Evolutionary conservation across 2,113 vertebrate genomes (phyloP).

Genomic region (Tonatia bakeri): DNA sequence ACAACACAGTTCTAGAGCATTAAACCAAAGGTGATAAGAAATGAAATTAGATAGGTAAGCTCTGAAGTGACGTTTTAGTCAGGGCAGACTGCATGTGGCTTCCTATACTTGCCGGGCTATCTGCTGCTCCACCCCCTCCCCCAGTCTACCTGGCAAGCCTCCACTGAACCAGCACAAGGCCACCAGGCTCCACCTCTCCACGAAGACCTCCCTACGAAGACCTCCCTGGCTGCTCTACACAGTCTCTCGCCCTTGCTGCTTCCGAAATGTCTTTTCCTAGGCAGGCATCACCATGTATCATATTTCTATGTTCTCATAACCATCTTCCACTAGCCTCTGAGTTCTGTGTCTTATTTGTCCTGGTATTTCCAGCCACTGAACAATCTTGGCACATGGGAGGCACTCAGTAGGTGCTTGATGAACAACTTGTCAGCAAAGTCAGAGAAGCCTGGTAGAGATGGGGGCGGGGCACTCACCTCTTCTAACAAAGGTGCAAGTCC

Average conservation of each 20-base stretch:
- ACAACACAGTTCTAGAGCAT: neutral
- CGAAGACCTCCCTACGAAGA: neutral
- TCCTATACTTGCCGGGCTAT: no score
- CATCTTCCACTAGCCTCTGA: neutral
- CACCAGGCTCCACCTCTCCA: neutral
- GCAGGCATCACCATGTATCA: neutral
- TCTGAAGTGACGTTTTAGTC: neutral
- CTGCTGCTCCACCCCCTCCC: neutral
- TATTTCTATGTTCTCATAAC: neutral
- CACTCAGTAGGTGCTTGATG: neutral
- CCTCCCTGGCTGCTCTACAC: neutral
- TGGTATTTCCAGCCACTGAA: neutral
- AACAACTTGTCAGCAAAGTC: neutral
- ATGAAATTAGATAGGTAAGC: neutral
- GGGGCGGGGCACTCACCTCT: neutral
- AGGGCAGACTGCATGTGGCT: neutral
- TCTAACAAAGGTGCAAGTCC: neutral
- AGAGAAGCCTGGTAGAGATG: neutral
- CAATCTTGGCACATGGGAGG: neutral
- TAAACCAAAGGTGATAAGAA: neutral
- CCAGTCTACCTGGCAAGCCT: neutral
- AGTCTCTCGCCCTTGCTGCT: neutral
- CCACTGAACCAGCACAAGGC: neutral
- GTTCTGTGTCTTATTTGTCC: neutral
- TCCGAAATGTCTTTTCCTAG: neutral